phyloP scores from a whole-genome alignment of 2,113 vertebrate species.

The Sorex araneus region DNA sequence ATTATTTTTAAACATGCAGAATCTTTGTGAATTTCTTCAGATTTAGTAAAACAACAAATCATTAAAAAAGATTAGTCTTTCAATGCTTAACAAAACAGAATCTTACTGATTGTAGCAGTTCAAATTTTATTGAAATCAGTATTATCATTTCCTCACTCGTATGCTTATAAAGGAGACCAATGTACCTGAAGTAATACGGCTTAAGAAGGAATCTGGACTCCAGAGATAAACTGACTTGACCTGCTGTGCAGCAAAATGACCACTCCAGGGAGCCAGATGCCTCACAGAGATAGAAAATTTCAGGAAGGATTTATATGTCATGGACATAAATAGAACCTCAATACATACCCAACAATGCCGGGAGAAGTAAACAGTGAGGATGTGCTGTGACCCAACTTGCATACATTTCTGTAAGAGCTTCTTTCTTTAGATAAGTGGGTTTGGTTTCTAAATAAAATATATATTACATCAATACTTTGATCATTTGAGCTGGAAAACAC shows the following conservation, averaged over 20 bases:
- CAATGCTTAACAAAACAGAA: background rate
- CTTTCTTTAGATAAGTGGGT: background rate
- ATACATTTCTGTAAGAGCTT: too few relatives aligned
- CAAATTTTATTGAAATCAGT: background rate
- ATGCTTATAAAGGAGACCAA: background rate
- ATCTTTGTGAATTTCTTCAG: background rate
- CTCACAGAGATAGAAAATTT: background rate
- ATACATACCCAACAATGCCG: too few relatives aligned
- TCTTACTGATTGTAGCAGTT: background rate
- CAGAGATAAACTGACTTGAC: background rate
- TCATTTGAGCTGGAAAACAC: conserved; percentile 14
- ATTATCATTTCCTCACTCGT: background rate
- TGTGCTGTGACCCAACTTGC: too few relatives aligned
- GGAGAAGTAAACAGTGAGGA: too few relatives aligned
- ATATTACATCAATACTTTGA: background rate
- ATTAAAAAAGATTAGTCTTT: background rate
- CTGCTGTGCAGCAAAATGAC: background rate
- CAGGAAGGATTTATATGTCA: background rate
- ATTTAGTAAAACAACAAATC: background rate
- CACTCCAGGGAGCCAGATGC: background rate
- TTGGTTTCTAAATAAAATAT: background rate
- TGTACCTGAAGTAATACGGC: background rate
- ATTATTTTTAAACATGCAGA: background rate
- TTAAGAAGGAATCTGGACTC: background rate
- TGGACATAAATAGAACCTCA: background rate